Base-by-base conservation (phyloP, 2,888 invertebrate genomes). In the Heteromurus nitidus region DNA sequence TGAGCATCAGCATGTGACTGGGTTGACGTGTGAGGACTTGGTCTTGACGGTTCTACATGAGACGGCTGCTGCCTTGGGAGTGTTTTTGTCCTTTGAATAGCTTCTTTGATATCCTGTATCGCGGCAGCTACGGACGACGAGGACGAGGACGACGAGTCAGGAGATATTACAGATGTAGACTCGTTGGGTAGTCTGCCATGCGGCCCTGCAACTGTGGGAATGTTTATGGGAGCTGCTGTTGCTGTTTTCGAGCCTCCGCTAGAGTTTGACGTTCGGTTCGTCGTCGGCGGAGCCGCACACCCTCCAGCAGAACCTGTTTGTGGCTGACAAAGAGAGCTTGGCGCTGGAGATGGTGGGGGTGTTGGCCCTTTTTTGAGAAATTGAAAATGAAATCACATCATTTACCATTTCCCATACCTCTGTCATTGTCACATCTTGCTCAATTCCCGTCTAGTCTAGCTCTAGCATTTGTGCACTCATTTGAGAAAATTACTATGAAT, bases 81-180 rank as follows among this genome's bases (percentile, higher is more conserved):
- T 20, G 92, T 92, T 89, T 93, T 93, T 74, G 93, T 93, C 89
- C 94, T 92, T 90, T 93, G 95, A 85, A 95, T 90, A 84, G 93
- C 94, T 88, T 95, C 92, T 69, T 95, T 93, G 87, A 96, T 96
- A 87, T 96, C 96, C 88, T 94, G 94, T 88, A 95, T 93, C 47
- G 94, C 94, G 87, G 94, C 92, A 89, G 92, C 92, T 84, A 91
- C 90, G 87, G 88, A 88, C 11, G 82, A 74, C 16, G 85, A 84
- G 36, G 82, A 82, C 22, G 82, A 77, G 36, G 84, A 81, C 3
- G 47, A 47, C 28, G 83, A 83, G 79, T 75, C 83, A 22, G 83
- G 77, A 50, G 82, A 75, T 74, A 81, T 69, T 31, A 79, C 83
- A 55, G 83, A 83, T 55, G 80, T 68, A 47, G 77, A 73, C 31